Evolutionary conservation across 2,797 vertebrate species (phyloP).

Genomic region (Spheniscus humboldti): DNA sequence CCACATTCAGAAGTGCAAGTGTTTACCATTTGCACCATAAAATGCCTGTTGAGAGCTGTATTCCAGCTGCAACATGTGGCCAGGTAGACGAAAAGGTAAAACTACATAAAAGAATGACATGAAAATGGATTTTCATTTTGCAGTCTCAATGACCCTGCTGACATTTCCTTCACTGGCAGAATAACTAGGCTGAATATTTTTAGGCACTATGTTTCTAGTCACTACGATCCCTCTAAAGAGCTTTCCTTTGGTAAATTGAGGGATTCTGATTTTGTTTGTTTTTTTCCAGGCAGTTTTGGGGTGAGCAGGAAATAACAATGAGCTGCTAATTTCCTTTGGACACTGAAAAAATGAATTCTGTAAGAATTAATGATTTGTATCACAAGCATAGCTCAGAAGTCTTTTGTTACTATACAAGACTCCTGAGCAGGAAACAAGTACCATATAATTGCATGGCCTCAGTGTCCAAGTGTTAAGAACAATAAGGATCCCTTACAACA

Average conservation of each 20-base stretch:
- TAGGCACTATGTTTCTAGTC: background rate
- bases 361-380: conserved; percentile 2
- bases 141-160: background rate
- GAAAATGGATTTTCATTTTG: background rate
- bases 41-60: background rate
- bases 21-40: background rate
- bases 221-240: background rate
- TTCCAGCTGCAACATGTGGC: background rate
- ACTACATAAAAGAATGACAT: background rate
- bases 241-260: background rate
- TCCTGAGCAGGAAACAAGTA: background rate
- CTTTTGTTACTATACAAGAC: background rate
- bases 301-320: background rate
- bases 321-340: background rate
- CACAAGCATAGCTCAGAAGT: background rate
- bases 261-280: background rate
- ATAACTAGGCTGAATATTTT: background rate
- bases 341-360: background rate
- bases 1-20: background rate
- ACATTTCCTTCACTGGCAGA: background rate
- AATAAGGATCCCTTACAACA: background rate
- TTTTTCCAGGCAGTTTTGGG: background rate
- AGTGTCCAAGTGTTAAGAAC: background rate
- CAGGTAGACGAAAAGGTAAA: background rate
- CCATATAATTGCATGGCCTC: background rate